phyloP scores from a whole-genome alignment of 2,888 invertebrate species.

The Hypomecis punctinalis region DNA sequence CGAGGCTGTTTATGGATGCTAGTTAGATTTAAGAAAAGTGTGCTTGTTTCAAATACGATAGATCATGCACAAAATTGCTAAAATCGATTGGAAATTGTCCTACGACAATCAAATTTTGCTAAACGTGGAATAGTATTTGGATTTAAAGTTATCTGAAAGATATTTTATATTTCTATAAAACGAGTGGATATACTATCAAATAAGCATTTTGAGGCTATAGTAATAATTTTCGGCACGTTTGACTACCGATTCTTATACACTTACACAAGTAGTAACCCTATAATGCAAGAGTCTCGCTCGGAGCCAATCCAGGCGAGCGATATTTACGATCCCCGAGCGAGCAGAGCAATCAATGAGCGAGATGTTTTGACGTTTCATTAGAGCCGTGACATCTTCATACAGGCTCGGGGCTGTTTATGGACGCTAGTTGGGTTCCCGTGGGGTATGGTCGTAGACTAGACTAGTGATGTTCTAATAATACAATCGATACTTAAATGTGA shows the following conservation, averaged over 20 bases:
- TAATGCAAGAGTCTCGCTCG: constrained; percentile 50
- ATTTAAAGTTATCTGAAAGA: too few species aligned
- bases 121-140: too few species aligned
- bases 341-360: constrained; percentile 66
- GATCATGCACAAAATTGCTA: too few species aligned
- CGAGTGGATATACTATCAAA: too few species aligned
- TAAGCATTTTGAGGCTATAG: too few species aligned
- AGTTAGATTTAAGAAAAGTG: constrained; percentile 26
- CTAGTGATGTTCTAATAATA: constrained; percentile 29
- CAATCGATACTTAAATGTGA: neutral
- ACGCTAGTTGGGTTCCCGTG: constrained; percentile 59
- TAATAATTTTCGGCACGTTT: too few species aligned
- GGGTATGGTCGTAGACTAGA: constrained; percentile 45
- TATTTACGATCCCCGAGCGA: constrained; percentile 57
- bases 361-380: constrained; percentile 82
- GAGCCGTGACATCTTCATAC: constrained; percentile 80
- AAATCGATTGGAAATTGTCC: too few species aligned
- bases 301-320: constrained; percentile 53
- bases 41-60: too few species aligned
- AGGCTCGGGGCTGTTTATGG: constrained; percentile 73
- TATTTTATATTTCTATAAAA: too few species aligned
- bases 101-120: too few species aligned
- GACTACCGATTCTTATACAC: too few species aligned
- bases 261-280: constrained; percentile 11
- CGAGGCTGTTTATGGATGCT: constrained; percentile 75